These are phyloP conservation scores for Bilobella aurantiaca DNA, from an alignment of 1,140 invertebrate genomes.

Conservation along the genomic window DNA sequence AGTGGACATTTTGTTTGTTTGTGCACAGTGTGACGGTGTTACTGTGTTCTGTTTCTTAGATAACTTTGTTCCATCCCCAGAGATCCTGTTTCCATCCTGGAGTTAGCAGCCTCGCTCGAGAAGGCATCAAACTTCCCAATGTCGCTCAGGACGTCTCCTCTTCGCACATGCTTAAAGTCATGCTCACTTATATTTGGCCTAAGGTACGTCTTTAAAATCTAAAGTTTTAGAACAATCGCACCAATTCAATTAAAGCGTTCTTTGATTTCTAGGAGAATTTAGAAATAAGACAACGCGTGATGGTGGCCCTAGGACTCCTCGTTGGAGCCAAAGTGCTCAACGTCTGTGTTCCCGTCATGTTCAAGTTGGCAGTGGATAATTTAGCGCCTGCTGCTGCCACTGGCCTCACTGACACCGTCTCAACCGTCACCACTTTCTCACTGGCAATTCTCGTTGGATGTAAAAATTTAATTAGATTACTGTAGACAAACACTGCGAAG, in stretches of 20 bases:
- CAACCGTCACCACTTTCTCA: slow-evolving; percentile 59
- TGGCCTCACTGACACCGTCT: slow-evolving; percentile 40
- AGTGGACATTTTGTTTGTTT: no score
- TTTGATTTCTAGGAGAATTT: slow-evolving; percentile 55
- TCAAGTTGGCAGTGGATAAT: slow-evolving; percentile 86
- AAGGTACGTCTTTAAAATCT: slow-evolving; percentile 47
- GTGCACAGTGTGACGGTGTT: no score
- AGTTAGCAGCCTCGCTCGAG: slow-evolving; percentile 55
- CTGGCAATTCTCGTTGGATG: slow-evolving; percentile 79
- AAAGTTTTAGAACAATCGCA: background rate
- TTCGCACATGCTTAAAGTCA: slow-evolving; percentile 70
- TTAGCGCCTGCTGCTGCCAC: slow-evolving; percentile 65
- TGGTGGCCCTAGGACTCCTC: slow-evolving; percentile 67
- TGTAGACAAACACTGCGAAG: no score
- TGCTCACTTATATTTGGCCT: slow-evolving; percentile 93
- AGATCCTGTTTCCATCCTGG: slow-evolving; percentile 77
- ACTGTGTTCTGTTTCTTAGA: background rate
- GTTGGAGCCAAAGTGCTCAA: slow-evolving; percentile 77
- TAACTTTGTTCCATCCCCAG: background rate
- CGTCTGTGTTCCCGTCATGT: slow-evolving; percentile 90
- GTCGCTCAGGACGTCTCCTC: slow-evolving; percentile 48
- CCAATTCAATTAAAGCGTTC: background rate
- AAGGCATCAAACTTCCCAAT: slow-evolving; percentile 46
- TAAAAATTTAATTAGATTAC: no score
- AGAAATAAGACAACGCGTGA: slow-evolving; percentile 67